phyloP scores from a whole-genome alignment of 2,797 vertebrate species.

The Oophaga sylvatica region DNA sequence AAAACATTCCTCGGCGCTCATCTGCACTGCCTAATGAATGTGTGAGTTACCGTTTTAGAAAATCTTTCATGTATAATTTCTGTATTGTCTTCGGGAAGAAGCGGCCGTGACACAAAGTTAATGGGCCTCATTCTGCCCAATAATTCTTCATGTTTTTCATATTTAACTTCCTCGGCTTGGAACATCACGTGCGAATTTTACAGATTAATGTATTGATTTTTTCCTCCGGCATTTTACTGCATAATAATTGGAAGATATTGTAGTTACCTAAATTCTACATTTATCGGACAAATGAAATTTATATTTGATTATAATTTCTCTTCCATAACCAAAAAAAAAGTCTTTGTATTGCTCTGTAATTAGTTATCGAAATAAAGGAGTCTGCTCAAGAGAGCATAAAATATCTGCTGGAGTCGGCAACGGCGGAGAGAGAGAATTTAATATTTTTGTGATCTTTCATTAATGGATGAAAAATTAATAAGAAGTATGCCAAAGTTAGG shows the following conservation, averaged over 20 bases:
- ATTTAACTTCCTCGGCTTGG: slow-evolving; percentile 4
- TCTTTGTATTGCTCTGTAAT: neutral
- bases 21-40: slow-evolving; percentile 25
- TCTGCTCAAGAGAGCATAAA: neutral
- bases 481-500: neutral
- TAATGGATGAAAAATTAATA: neutral
- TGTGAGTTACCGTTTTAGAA: slow-evolving; percentile 13
- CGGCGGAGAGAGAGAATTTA: neutral
- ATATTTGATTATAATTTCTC: slow-evolving; percentile 22
- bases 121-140: slow-evolving; percentile 11
- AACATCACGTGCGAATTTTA: neutral
- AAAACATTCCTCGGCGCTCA: slow-evolving; percentile 15
- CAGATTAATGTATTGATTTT: slow-evolving; percentile 24
- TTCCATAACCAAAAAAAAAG: slow-evolving; percentile 6
- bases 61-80: slow-evolving; percentile 34
- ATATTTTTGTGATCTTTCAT: neutral
- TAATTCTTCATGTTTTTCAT: slow-evolving; percentile 29
- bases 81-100: slow-evolving; percentile 5
- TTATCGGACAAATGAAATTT: slow-evolving; percentile 28
- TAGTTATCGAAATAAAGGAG: neutral
- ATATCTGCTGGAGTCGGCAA: neutral
- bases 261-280: slow-evolving; percentile 13
- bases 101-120: neutral
- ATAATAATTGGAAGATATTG: slow-evolving; percentile 27
- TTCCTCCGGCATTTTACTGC: neutral